Evolutionary conservation across 2,888 invertebrate genomes (phyloP).

Genomic region (Mystacides longicornis): DNA sequence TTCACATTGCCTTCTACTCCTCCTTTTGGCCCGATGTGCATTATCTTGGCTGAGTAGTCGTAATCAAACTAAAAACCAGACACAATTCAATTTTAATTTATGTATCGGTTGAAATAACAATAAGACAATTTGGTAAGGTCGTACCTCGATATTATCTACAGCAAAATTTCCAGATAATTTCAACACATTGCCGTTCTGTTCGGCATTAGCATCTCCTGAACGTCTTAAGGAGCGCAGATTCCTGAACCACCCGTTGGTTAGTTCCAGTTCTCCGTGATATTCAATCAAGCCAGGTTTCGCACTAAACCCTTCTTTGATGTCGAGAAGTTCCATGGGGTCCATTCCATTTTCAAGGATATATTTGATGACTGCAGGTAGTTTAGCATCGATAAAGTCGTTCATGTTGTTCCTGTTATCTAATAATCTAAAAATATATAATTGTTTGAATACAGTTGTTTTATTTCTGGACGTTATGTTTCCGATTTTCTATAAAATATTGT

Average conservation of each 20-base stretch:
- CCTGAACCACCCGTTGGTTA: conserved; percentile 43
- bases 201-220: conserved; percentile 41
- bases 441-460: too few relatives aligned
- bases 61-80: conserved; percentile 42
- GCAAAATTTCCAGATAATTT: conserved; percentile 39
- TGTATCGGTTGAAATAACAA: background rate
- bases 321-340: conserved; percentile 37
- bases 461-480: too few relatives aligned
- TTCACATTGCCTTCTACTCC: conserved; percentile 41
- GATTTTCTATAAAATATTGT: too few relatives aligned
- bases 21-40: conserved; percentile 48
- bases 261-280: conserved; percentile 46
- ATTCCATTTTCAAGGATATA: conserved; percentile 39
- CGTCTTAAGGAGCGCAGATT: conserved; percentile 43
- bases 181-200: conserved; percentile 38
- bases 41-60: conserved; percentile 44
- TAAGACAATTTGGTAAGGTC: too few relatives aligned
- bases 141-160: conserved; percentile 39
- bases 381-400: conserved; percentile 43
- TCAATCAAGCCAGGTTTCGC: conserved; percentile 38
- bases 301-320: conserved; percentile 18
- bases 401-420: conserved; percentile 27
- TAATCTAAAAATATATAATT: too few relatives aligned
- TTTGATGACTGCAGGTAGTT: conserved; percentile 38
- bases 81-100: background rate